A percentile compares a stretch with the other conserved stretches of the same genome.
Conservation (phyloP, 1,140 invertebrate species). For the Drosophila lacertosa region DNA sequence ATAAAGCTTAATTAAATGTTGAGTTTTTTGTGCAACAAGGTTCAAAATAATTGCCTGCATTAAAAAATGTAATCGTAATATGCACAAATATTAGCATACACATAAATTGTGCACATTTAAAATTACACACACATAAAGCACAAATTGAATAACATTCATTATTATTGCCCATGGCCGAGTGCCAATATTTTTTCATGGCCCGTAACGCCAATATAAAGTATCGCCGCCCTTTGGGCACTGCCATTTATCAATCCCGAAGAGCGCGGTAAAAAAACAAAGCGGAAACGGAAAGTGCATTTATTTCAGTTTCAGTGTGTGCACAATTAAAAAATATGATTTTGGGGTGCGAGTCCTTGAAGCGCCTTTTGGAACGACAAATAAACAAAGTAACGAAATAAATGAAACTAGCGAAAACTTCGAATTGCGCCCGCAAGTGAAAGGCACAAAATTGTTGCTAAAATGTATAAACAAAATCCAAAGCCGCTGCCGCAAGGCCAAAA, state of each 20-base stretch:
- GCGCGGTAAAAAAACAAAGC: slow-evolving; percentile 7
- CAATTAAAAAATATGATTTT: slow-evolving; percentile 64
- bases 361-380: not conserved
- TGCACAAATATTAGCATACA: not conserved
- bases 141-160: slow-evolving; percentile 9
- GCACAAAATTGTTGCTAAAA: slow-evolving; percentile 52
- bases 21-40: too few species aligned
- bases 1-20: too few species aligned
- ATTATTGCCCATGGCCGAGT: not conserved
- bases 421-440: slow-evolving; percentile 58
- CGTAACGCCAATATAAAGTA: slow-evolving; percentile 1
- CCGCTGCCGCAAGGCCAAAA: slow-evolving; percentile 50
- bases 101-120: not conserved
- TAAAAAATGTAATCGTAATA: too few species aligned
- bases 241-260: slow-evolving; percentile 42
- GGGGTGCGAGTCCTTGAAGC: not conserved
- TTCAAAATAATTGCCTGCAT: too few species aligned
- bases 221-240: not conserved
- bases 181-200: not conserved
- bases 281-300: slow-evolving; percentile 12
- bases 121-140: not conserved
- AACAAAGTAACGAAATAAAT: slow-evolving; percentile 28
- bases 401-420: slow-evolving; percentile 30
- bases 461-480: slow-evolving; percentile 53
- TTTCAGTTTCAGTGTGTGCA: slow-evolving; percentile 38